Evolutionary conservation across 2,113 vertebrate genomes (phyloP).

Genomic region (Colistium nudipinnis): DNA sequence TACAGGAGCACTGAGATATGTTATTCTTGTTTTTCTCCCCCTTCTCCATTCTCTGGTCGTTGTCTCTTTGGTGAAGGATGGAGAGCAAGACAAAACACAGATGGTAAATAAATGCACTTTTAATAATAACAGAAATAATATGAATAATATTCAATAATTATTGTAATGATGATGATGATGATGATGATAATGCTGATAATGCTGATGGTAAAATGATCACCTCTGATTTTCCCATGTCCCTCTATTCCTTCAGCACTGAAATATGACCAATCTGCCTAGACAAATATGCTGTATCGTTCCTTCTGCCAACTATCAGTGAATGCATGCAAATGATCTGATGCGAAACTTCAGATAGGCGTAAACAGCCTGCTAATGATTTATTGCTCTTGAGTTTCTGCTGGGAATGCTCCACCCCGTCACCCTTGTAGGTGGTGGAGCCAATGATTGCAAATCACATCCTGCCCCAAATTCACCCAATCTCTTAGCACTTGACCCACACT

Average conservation of each 20-base stretch:
- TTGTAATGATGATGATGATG: constrained; percentile 21
- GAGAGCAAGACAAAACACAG: constrained; percentile 85
- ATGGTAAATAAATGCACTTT: constrained; percentile 84
- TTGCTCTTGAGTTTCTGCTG: constrained; percentile 44
- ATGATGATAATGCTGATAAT: constrained; percentile 35
- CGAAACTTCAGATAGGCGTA: constrained; percentile 47
- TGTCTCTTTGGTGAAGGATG: constrained; percentile 83
- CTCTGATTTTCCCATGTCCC: constrained; percentile 53
- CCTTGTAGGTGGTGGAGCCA: constrained; percentile 6
- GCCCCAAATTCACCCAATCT: constrained; percentile 19
- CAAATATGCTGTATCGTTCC: constrained; percentile 21
- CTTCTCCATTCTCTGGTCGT: constrained; percentile 73
- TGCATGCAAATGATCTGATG: constrained; percentile 67
- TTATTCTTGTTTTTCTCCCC: constrained; percentile 78
- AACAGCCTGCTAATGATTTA: constrained; percentile 52
- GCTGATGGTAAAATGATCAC: constrained; percentile 27
- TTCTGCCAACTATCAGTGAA: constrained; percentile 54
- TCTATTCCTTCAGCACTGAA: constrained; percentile 51
- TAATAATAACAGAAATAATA: constrained; percentile 49
- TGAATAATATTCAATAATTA: background rate
- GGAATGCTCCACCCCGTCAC: constrained; percentile 23
- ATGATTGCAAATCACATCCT: constrained; percentile 27
- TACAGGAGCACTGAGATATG: constrained; percentile 53
- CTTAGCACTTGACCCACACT: constrained; percentile 32
- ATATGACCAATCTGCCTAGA: constrained; percentile 44